These are phyloP conservation scores for Chaetodon trifasciatus DNA, from an alignment of 2,797 vertebrate genomes.

Conservation along the genomic window DNA sequence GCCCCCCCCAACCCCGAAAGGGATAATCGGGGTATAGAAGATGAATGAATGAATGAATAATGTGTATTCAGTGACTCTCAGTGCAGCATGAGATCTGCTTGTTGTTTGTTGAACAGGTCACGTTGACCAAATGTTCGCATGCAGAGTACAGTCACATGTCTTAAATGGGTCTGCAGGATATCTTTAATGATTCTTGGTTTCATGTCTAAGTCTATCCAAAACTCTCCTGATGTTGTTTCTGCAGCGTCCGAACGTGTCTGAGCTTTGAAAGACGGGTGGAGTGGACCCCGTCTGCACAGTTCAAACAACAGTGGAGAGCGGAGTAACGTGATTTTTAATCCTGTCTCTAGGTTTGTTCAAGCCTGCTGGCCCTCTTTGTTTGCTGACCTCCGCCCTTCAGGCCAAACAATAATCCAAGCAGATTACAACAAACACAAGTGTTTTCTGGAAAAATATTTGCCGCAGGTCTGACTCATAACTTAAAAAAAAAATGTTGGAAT, in stretches of 20 bases:
- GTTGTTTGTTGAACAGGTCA: not conserved
- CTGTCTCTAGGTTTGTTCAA: not conserved
- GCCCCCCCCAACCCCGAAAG: too few species aligned
- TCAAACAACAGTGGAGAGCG: not conserved
- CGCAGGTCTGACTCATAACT: constrained; percentile 18
- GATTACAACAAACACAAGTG: constrained; percentile 40
- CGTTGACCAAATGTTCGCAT: not conserved
- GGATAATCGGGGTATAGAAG: too few species aligned
- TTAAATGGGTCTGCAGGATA: not conserved
- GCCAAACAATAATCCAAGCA: constrained; percentile 52
- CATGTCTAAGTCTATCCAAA: not conserved
- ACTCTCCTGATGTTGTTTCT: not conserved
- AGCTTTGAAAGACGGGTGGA: not conserved
- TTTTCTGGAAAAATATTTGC: constrained; percentile 2
- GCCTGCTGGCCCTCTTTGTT: constrained; percentile 27
- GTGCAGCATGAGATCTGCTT: not conserved
- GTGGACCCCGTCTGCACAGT: not conserved
- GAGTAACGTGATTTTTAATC: not conserved
- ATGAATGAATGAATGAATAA: too few species aligned
- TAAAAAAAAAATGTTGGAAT: constrained; percentile 5
- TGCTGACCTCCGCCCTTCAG: not conserved
- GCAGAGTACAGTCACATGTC: not conserved
- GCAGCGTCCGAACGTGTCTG: not conserved
- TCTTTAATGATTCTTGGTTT: not conserved
- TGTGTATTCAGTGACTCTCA: not conserved